A percentile compares a stretch with the other conserved stretches of the same genome.
Evolutionary conservation across 2,888 invertebrate genomes (phyloP).

Genomic region (Cantharis rufa): DNA sequence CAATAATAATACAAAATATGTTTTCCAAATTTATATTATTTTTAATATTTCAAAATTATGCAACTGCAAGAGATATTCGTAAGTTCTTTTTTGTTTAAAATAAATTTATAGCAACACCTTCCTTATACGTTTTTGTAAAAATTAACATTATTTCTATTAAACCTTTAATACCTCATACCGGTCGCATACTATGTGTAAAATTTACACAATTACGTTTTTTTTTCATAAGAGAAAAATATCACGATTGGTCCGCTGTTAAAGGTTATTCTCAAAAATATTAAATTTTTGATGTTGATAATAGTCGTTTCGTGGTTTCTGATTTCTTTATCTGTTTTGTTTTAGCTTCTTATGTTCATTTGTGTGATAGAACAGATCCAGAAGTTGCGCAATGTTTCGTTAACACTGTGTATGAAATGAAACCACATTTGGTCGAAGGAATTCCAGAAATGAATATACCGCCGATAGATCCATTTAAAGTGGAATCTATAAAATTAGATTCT

Average conservation of each 20-base stretch:
- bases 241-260: too few relatives aligned
- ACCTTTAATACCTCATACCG: too few relatives aligned
- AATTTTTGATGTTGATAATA: too few relatives aligned
- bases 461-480: conserved; percentile 44
- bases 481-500: conserved; percentile 34
- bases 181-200: too few relatives aligned
- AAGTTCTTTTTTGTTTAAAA: background rate
- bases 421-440: conserved; percentile 44
- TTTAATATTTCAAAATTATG: background rate
- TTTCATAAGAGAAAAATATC: too few relatives aligned
- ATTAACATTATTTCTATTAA: too few relatives aligned
- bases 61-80: background rate
- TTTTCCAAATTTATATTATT: background rate
- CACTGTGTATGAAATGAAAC: conserved; percentile 40
- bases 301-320: background rate
- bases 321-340: background rate
- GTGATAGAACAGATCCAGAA: conserved; percentile 42
- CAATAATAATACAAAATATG: background rate
- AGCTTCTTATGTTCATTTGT: conserved; percentile 31
- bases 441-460: conserved; percentile 46
- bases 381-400: conserved; percentile 44
- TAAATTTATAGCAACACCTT: background rate
- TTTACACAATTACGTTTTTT: too few relatives aligned
- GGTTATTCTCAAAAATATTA: too few relatives aligned
- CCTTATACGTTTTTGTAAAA: too few relatives aligned